Percentiles rank a stretch among this genome's conserved stretches.
These are phyloP conservation scores for Eristalis tenax DNA, from an alignment of 2,888 invertebrate genomes.

Conservation along the genomic window DNA sequence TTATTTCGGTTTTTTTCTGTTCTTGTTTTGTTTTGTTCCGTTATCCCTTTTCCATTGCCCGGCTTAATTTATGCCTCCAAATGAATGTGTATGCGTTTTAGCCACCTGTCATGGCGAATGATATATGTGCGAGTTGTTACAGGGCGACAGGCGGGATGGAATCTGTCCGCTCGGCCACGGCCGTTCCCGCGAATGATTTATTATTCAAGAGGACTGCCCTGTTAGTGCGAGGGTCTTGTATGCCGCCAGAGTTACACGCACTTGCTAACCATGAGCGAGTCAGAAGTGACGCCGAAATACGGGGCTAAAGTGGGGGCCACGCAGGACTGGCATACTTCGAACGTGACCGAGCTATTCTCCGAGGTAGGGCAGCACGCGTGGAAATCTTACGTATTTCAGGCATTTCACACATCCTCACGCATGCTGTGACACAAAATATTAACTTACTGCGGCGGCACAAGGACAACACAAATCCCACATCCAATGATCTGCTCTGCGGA, in stretches of 20 bases:
- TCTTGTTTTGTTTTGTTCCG: neutral
- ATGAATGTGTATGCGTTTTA: constrained; percentile 41
- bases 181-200: constrained; percentile 55
- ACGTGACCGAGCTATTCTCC: constrained; percentile 42
- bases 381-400: constrained; percentile 35
- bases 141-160: constrained; percentile 13
- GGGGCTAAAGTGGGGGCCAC: neutral
- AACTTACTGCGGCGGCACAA: constrained; percentile 19
- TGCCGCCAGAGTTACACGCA: constrained; percentile 37
- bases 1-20: constrained; percentile 1
- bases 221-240: constrained; percentile 1
- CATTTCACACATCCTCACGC: constrained; percentile 13
- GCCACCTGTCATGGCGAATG: constrained; percentile 65
- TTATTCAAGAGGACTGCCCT: constrained; percentile 40
- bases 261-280: constrained; percentile 39
- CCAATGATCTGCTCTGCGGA: neutral
- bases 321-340: neutral
- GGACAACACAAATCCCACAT: neutral
- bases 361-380: neutral
- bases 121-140: constrained; percentile 41
- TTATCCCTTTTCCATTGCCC: neutral
- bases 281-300: neutral
- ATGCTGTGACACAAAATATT: constrained; percentile 27
- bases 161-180: constrained; percentile 18
- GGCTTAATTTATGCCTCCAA: constrained; percentile 44